Evolutionary conservation across 2,797 vertebrate species (phyloP), one percentile per base, ranked within the genome.

Genomic region (Rhinella marina): DNA sequence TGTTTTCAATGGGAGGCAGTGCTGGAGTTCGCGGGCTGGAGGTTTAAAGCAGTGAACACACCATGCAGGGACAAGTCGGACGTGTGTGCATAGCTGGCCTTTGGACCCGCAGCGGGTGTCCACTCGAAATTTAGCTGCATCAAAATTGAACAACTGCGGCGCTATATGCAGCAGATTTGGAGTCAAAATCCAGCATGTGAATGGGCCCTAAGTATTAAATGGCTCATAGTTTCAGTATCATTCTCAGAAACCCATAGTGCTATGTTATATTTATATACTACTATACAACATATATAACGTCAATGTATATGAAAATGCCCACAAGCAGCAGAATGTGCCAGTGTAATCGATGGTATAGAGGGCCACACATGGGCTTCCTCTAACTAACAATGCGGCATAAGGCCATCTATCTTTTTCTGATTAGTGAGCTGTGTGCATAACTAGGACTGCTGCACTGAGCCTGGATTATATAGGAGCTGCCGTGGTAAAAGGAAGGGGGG

Each of bases 301-400:
- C 27, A 29, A 79, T 50, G 86, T 77, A 66, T 64, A 70, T 78
- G 29, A 64, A n/a, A n/a, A 52, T 23, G 59, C n/a, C 29, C 59
- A 59, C 41, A 29, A 32, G 56, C 80, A 16, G 73, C 80, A 77
- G 80, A 52, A 27, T 79, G 73, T 21, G 27, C 70, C 12, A 29
- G 72, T 52, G 61, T 80, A 82, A 83, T 89, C 84, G 48, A 78
- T 82, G 72, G 32, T 57, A 78, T 89, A 77, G 86, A 89, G 78
- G 61, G 72, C 79, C 80, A 89, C 81, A 68, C 13, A 61, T 84
- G 84, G 78, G 73, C 84, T 78, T 89, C 41, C 50, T 25, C 80
- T 59, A 83, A 79, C 72, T 86, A 86, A 86, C 83, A 89, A 89
- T 89, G 88, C 80, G 57, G 84, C 64, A 86, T 83, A 78, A 72